Percentiles rank a stretch among this genome's conserved stretches.
Evolutionary conservation across 2,797 vertebrate genomes (phyloP).

Genomic region (Xerus rutilus): DNA sequence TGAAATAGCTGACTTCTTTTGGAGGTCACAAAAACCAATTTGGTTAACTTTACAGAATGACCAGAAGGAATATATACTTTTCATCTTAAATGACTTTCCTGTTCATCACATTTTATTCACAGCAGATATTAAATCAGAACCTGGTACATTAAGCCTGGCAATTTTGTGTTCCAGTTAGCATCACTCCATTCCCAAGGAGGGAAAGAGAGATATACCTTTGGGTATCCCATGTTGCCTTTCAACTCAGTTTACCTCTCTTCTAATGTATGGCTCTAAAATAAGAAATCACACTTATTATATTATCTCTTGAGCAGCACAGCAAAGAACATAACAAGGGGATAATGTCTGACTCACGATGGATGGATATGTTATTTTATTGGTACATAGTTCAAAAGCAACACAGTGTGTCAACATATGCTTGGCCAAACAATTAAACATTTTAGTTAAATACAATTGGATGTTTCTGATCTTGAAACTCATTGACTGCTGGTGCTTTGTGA

Average conservation of each 20-base stretch:
- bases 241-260: constrained; percentile 52
- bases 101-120: constrained; percentile 58
- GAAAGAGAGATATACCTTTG: constrained; percentile 41
- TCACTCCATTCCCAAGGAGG: constrained; percentile 68
- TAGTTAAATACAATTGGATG: not conserved
- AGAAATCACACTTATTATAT: constrained; percentile 10
- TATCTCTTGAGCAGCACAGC: constrained; percentile 44
- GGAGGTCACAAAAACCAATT: constrained; percentile 22
- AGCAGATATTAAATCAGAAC: constrained; percentile 64
- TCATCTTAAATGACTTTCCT: constrained; percentile 68
- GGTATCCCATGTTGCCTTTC: constrained; percentile 13
- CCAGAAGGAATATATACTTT: constrained; percentile 40
- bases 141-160: constrained; percentile 72
- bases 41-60: constrained; percentile 40
- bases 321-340: not conserved
- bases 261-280: constrained; percentile 38
- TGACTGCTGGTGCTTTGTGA: not conserved
- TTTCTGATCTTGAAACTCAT: constrained; percentile 38
- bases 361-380: constrained; percentile 54
- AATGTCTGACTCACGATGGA: not conserved
- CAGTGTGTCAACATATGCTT: not conserved
- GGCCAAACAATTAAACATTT: constrained; percentile 22
- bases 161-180: constrained; percentile 70
- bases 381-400: not conserved
- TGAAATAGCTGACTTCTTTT: constrained; percentile 25